Percentiles rank a stretch among this genome's conserved stretches.
Evolutionary conservation across 2,113 vertebrate species (phyloP).

Genomic region (Paralichthys olivaceus): DNA sequence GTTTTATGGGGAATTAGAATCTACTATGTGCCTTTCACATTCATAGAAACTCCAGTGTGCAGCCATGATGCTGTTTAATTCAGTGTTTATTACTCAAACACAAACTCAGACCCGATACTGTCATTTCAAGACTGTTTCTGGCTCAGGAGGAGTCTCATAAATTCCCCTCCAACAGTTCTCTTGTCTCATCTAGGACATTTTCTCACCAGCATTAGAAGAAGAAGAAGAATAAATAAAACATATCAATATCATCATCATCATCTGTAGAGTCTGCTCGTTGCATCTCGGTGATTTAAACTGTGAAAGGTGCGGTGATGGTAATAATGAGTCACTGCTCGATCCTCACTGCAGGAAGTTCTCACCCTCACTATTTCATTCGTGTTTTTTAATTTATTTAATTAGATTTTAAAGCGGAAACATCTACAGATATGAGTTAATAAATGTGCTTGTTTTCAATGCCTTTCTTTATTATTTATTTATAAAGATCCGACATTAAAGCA

Average conservation of each 20-base stretch:
- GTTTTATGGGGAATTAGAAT: not conserved
- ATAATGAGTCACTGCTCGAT: slow-evolving; percentile 38
- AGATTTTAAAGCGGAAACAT: not conserved
- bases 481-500: not conserved
- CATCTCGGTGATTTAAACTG: slow-evolving; percentile 29
- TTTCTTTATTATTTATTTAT: not conserved
- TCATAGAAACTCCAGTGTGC: not conserved
- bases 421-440: rapidly evolving
- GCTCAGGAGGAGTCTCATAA: slow-evolving; percentile 14
- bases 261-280: not conserved
- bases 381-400: not conserved
- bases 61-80: not conserved
- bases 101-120: slow-evolving; percentile 36
- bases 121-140: slow-evolving; percentile 52
- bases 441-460: not conserved
- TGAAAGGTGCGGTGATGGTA: slow-evolving; percentile 24
- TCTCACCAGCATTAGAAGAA: slow-evolving; percentile 21
- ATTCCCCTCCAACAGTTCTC: slow-evolving; percentile 65
- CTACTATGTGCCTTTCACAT: not conserved
- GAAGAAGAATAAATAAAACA: not conserved
- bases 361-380: not conserved
- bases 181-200: slow-evolving; percentile 29
- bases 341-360: slow-evolving; percentile 22
- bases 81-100: slow-evolving; percentile 3
- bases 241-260: not conserved